These are phyloP conservation scores for Cenopis cana DNA, from an alignment of 2,888 invertebrate species.

Conservation along the genomic window DNA sequence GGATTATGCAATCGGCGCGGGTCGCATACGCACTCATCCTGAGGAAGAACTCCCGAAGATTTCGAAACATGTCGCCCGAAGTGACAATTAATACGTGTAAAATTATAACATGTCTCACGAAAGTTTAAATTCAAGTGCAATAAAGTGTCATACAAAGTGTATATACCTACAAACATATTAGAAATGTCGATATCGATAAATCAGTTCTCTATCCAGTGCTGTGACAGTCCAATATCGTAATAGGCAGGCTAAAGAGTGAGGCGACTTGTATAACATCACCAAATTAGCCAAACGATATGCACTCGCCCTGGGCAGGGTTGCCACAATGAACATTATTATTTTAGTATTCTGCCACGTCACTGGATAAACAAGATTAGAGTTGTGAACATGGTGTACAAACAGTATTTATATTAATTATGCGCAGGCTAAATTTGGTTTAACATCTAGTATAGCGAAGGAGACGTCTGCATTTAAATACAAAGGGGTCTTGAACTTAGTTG, in stretches of 20 bases:
- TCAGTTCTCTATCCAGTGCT: constrained; percentile 55
- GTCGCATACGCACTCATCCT: too few relatives aligned
- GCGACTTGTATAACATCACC: constrained; percentile 83
- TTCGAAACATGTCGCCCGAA: too few relatives aligned
- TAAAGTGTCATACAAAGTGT: too few relatives aligned
- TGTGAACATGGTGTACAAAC: constrained; percentile 20
- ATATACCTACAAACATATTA: too few relatives aligned
- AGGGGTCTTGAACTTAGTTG: neutral
- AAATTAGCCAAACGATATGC: constrained; percentile 81
- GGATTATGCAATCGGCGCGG: too few relatives aligned
- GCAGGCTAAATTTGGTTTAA: neutral
- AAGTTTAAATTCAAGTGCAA: too few relatives aligned
- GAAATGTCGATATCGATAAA: constrained; percentile 28
- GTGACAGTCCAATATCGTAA: constrained; percentile 77
- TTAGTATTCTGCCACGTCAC: constrained; percentile 34
- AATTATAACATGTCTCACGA: too few relatives aligned
- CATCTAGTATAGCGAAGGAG: neutral
- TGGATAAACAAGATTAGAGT: constrained; percentile 40
- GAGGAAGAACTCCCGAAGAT: too few relatives aligned
- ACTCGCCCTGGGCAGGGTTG: constrained; percentile 80
- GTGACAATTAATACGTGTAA: too few relatives aligned
- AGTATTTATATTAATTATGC: constrained; percentile 13
- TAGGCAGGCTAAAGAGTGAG: constrained; percentile 83
- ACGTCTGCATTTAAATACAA: neutral
- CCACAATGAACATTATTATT: constrained; percentile 47